Base-by-base conservation (phyloP, 2,888 invertebrate species). In the Xylota segnis region DNA sequence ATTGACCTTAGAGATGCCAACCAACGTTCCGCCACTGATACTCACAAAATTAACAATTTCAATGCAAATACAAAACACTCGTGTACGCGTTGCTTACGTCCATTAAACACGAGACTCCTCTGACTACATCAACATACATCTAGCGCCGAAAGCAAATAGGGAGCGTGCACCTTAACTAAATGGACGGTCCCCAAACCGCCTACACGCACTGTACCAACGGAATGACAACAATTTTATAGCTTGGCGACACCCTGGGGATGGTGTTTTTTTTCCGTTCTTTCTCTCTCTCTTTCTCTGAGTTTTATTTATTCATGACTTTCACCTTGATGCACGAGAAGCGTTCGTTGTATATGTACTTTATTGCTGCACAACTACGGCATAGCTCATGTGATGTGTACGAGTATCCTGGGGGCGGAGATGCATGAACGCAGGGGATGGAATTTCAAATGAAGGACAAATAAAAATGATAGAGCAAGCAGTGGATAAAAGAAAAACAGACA, bases 251-350 rank as follows among this genome's bases (percentile, higher is more conserved):
- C 43, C 52, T 14, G 27, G 47, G 37, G 43, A 16, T 27, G 34
- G 4, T 29, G 47, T 16, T 14, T 23, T 34, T 16, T 56, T 52
- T 50, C 9, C 18, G 14, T 23, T n/a, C 10, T 32, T 16, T 43
- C 27, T 40, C 47, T 54, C 40, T 27, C 32, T 14, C 9, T 7
- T 7, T 54, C 54, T 18, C 7, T 14, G 0, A 0, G 23, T 23
- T 23, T 83, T 83, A 79, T 83, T 83, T 83, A 83, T 83, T 83
- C 83, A 83, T 83, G 83, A 83, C 68, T 83, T 79, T 83, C 83
- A 83, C 83, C 83, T 83, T 83, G 83, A 70, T 83, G 83, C 83
- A 83, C 74, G 83, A n/a, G n/a, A 78, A 68, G 34, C 47, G 45
- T 37, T 77, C 23, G 23, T 3, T 3, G 23, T 23, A 23, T 3